Percentiles rank a stretch among this genome's conserved stretches.
Conservation (phyloP, 2,888 invertebrate genomes). For the Ophraella communa region DNA sequence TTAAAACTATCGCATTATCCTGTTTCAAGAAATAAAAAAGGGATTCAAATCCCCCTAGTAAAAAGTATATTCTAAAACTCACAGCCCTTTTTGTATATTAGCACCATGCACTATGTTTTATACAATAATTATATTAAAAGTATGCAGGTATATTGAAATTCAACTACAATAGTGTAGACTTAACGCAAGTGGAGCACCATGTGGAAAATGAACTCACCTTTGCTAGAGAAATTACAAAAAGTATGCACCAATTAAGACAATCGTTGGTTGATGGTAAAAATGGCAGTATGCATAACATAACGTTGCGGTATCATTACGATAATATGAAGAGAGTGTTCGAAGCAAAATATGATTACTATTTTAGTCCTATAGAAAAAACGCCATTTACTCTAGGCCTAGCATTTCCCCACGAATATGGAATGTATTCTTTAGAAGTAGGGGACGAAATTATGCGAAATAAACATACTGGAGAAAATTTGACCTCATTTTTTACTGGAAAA, state of each 20-base stretch:
- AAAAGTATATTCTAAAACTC: background rate
- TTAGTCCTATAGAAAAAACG: constrained; percentile 81
- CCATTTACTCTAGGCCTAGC: constrained; percentile 89
- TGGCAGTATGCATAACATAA: constrained; percentile 70
- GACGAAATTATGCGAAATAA: constrained; percentile 76
- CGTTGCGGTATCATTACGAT: constrained; percentile 84
- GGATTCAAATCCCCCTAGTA: no score
- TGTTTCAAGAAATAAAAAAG: no score
- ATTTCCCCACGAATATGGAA: constrained; percentile 81
- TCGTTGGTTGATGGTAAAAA: constrained; percentile 74
- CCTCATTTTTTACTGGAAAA: constrained; percentile 74
- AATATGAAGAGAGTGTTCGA: constrained; percentile 82
- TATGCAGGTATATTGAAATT: constrained; percentile 46
- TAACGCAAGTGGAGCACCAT: constrained; percentile 92
- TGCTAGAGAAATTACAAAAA: constrained; percentile 69
- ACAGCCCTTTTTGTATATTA: background rate
- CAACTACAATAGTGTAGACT: constrained; percentile 95
- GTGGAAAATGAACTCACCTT: constrained; percentile 59
- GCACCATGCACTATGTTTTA: background rate
- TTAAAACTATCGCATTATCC: no score
- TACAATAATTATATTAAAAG: constrained; percentile 26
- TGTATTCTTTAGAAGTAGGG: constrained; percentile 74
- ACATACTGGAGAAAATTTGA: constrained; percentile 72
- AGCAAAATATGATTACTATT: constrained; percentile 84
- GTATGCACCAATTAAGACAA: constrained; percentile 68